Conservation (phyloP, 2,113 vertebrate species). For the Chlamydotis undulata region DNA sequence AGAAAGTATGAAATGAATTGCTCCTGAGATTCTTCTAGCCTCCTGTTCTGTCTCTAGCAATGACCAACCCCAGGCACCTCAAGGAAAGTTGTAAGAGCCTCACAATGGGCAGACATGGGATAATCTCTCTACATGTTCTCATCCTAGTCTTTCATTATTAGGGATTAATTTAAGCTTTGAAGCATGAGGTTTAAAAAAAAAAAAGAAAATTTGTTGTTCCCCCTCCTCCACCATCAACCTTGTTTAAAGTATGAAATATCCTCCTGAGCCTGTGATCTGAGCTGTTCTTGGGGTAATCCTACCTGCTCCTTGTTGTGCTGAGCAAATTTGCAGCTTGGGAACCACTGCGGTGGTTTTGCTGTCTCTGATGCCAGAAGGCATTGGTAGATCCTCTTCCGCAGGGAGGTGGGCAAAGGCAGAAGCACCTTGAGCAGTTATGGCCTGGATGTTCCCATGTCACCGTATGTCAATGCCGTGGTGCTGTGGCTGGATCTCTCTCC, state of each 20-base stretch:
- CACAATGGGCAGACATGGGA: constrained; percentile 19
- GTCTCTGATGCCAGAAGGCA: neutral
- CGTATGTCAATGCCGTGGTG: constrained; percentile 18
- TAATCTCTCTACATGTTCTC: constrained; percentile 31
- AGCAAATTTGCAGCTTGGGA: neutral
- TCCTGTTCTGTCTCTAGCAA: neutral
- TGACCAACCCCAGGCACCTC: neutral
- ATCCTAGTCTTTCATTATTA: constrained; percentile 49
- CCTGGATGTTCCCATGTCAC: constrained; percentile 2
- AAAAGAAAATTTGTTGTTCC: neutral
- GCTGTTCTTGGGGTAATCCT: neutral
- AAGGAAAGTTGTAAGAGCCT: constrained; percentile 6
- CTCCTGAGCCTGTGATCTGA: neutral
- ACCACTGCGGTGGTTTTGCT: neutral
- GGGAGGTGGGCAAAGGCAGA: neutral
- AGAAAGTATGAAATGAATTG: neutral
- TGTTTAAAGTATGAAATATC: neutral
- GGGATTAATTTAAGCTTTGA: constrained; percentile 55
- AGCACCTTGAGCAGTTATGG: neutral
- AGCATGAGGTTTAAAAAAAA: neutral
- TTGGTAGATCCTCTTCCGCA: neutral
- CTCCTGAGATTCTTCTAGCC: neutral
- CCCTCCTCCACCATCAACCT: neutral
- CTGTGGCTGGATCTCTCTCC: neutral
- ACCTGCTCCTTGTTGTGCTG: neutral